Evolutionary conservation across 2,113 vertebrate species (phyloP).

Genomic region (Etheostoma cragini): DNA sequence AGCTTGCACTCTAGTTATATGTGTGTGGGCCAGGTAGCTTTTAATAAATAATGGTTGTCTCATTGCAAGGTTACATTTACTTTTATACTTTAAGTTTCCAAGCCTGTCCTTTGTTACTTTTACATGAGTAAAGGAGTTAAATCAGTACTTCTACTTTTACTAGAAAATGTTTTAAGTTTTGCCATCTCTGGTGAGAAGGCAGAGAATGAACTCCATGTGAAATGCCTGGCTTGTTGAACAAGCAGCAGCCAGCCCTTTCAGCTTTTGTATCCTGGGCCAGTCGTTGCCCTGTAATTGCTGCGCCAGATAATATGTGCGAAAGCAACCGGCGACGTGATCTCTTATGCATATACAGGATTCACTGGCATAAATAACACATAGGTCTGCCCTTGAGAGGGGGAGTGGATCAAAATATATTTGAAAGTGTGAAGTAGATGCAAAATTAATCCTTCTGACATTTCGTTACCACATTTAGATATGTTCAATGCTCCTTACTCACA

Average conservation of each 20-base stretch:
- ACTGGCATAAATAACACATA: slow-evolving; percentile 66
- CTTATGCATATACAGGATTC: slow-evolving; percentile 55
- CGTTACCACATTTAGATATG: slow-evolving; percentile 17
- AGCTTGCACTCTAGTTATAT: too few species aligned
- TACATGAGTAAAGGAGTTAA: too few species aligned
- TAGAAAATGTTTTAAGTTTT: too few species aligned
- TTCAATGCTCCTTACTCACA: slow-evolving; percentile 29
- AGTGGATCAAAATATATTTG: slow-evolving; percentile 55
- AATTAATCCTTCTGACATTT: slow-evolving; percentile 76
- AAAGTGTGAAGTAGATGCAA: slow-evolving; percentile 49
- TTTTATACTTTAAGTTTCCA: too few species aligned
- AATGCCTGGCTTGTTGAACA: slow-evolving; percentile 47
- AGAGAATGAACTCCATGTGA: slow-evolving; percentile 14
- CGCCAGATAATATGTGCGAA: slow-evolving; percentile 56
- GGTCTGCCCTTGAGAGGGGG: slow-evolving; percentile 42
- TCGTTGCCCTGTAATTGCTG: slow-evolving; percentile 66
- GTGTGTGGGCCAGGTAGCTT: too few species aligned
- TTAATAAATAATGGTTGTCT: too few species aligned
- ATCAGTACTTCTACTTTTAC: too few species aligned
- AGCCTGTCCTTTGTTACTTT: too few species aligned
- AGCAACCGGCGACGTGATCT: slow-evolving; percentile 46
- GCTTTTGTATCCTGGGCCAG: slow-evolving; percentile 57
- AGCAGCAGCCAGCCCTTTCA: slow-evolving; percentile 55
- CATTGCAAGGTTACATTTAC: too few species aligned
- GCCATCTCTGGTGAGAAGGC: not conserved